Evolutionary conservation across 2,888 invertebrate species (phyloP), one percentile per base, ranked within the genome.

Genomic region (Tetragonisca angustula): DNA sequence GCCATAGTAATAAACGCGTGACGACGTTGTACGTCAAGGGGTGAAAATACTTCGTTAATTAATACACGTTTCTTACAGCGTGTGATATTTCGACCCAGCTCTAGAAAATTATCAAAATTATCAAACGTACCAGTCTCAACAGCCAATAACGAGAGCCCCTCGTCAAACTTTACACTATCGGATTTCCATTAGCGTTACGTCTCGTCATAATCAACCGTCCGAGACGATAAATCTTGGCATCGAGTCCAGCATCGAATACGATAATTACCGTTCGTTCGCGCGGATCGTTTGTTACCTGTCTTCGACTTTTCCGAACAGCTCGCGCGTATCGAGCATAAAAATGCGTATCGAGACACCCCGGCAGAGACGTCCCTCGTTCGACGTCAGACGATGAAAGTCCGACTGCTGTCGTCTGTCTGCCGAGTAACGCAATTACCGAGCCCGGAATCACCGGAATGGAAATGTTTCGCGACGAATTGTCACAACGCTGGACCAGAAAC

Each of bases 381-480:
- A 17, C 43, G 21, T 13, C 49, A 78, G 69, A 62, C 49, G 64
- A 62, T 49, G 75, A 70, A 32, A n/a, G 70, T 62, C 61, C 56
- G 17, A 13, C 75, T 70, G 19, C 36, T 36, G 56, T 71, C 62
- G 24, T 56, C 62, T 15, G 61, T 70, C 70, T 69, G 50, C 15
- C n/a, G 76, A 24, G 62, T 83, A 83, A 83, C 76, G 81, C 67
- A 83, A 83, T 83, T 83, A 78, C 71, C 52, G 67, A n/a, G 50
- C 70, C 65, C 76, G 68, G 15, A 80, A 64, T 59, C 76, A 81
- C 74, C 76, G 79, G 56, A 77, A 85, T 76, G 76, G 86, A 86
- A 86, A 86, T 75, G 65, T 76, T 85, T 75, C 77, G 76, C 79
- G 84, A 77, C 68, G 70, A 81, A 75, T 56, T 72, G 85, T 73